Evolutionary conservation across 1,140 invertebrate species (phyloP), one percentile per base, ranked within the genome.

Genomic region (Rhynchophorus ferrugineus): DNA sequence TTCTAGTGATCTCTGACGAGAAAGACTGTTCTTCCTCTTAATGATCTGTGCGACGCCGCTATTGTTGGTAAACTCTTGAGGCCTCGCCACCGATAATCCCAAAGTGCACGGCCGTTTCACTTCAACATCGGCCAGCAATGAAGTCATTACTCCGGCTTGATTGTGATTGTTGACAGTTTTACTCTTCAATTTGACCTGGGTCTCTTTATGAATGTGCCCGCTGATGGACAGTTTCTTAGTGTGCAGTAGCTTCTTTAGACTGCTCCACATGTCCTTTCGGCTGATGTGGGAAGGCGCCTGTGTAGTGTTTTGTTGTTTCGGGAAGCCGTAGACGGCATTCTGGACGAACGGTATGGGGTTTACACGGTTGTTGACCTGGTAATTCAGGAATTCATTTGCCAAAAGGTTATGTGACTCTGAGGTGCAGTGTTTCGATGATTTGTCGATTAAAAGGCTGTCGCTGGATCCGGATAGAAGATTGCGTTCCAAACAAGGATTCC

Each of bases 401-500:
- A 69, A 53, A 9, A 69, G 51, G 49, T 66, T 71, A 75, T 58
- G 69, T 65, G 64, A 66, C 41, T 73, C 79, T 11, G 59, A 61
- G 0, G 70, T 68, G 14, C 74, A 73, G 54, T 80, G 79, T 65
- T 83, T 83, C 0, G 76, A 71, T 22, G 82, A 82, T 55, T 83
- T 82, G 59, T 87, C 84, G 42, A 91, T 78, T 0, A 90, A 72
- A 6, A 78, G 69, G 55, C 80, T 80, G 29, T 80, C 78, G 16
- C 71, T 73, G 7, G 78, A 71, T 82, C 84, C 19, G 69, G 77
- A 8, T 71, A 76, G 59, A 6, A 89, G 74, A 72, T 95, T 95
- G 1, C 91, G 73, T 65, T 93, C 89, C 61, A 90, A 77, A 59
- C 88, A 93, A 1, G 89, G 87, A 75, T 95, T 95, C 8, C 90